Percentiles rank a stretch among this genome's conserved stretches.
Evolutionary conservation across 2,797 vertebrate genomes (phyloP).

Genomic region (Danio choprae): DNA sequence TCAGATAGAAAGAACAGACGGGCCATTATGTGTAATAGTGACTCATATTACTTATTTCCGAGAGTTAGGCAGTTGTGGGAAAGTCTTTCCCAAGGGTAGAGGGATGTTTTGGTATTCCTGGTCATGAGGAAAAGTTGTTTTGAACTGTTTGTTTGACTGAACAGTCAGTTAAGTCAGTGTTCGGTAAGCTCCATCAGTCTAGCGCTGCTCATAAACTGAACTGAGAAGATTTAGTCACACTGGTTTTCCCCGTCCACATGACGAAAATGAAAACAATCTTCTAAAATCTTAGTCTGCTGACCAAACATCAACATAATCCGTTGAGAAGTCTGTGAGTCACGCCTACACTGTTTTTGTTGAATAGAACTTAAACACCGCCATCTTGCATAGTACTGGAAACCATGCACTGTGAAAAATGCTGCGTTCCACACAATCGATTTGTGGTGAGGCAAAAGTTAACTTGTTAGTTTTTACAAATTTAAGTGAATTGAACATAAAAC

Average conservation of each 20-base stretch:
- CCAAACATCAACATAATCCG: slow-evolving; percentile 21
- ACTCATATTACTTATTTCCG: slow-evolving; percentile 13
- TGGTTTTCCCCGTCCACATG: slow-evolving; percentile 17
- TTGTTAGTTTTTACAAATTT: too few relatives aligned
- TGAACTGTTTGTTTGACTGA: background rate
- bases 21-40: slow-evolving; percentile 23
- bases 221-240: slow-evolving; percentile 19
- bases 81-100: slow-evolving; percentile 4
- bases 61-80: slow-evolving; percentile 16
- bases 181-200: background rate
- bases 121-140: background rate
- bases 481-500: too few relatives aligned
- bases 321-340: slow-evolving; percentile 8
- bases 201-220: background rate
- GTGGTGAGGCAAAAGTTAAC: too few relatives aligned
- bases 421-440: too few relatives aligned
- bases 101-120: slow-evolving; percentile 1
- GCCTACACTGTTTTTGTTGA: background rate
- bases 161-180: background rate
- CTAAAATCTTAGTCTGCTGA: background rate
- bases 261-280: background rate
- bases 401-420: background rate
- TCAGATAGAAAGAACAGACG: slow-evolving; percentile 20
- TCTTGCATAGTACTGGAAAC: background rate
- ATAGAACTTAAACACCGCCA: background rate